phyloP scores from a whole-genome alignment of 2,888 invertebrate genomes.

The Hirtodrosophila histrioides region DNA sequence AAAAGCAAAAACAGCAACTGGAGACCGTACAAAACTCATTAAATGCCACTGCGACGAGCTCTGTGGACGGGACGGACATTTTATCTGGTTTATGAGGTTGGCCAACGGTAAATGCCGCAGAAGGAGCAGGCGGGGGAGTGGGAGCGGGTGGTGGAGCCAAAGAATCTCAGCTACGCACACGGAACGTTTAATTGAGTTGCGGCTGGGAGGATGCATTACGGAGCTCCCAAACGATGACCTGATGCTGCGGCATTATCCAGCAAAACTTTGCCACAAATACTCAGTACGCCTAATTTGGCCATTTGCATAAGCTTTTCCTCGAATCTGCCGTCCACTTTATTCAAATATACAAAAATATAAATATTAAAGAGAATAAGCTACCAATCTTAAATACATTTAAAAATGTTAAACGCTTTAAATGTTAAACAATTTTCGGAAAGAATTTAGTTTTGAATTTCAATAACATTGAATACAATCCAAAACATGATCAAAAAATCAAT shows the following conservation, averaged over 20 bases:
- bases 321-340: neutral
- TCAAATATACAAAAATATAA: no score
- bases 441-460: no score
- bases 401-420: no score
- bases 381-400: no score
- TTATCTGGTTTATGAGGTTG: conserved; percentile 66
- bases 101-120: conserved; percentile 60
- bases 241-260: neutral
- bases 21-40: conserved; percentile 41
- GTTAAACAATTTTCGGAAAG: no score
- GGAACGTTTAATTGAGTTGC: conserved; percentile 49
- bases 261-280: conserved; percentile 4
- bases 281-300: conserved; percentile 14
- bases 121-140: neutral
- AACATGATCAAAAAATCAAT: no score
- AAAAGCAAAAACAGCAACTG: conserved; percentile 18
- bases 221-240: no score
- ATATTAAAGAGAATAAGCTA: no score
- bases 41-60: conserved; percentile 24
- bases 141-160: conserved; percentile 1
- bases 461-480: no score
- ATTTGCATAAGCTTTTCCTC: conserved; percentile 16
- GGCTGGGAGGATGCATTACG: conserved; percentile 36
- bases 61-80: conserved; percentile 22
- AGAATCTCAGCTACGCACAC: conserved; percentile 26